phyloP scores from a whole-genome alignment of 2,797 vertebrate species.

The Nothura maculosa region DNA sequence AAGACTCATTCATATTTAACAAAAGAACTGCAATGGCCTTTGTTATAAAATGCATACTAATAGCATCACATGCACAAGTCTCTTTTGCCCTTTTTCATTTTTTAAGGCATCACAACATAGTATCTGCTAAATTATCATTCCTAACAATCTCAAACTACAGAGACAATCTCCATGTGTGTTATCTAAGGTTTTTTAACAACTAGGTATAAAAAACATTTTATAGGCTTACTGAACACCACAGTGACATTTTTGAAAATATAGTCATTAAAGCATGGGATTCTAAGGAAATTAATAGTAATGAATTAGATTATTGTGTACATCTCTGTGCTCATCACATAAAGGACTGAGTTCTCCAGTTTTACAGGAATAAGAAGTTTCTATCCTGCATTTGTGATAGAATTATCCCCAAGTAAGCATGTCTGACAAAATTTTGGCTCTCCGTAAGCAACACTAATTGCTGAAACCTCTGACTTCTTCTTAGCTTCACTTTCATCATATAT shows the following conservation, averaged over 20 bases:
- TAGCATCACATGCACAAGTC: rapidly evolving
- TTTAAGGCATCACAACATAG: neutral
- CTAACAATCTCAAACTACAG: neutral
- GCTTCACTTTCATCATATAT: neutral
- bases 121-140: neutral
- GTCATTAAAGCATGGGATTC: neutral
- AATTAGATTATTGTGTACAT: too few species aligned
- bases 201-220: neutral
- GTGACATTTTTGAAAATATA: too few species aligned
- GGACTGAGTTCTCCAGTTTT: neutral
- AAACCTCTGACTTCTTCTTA: neutral
- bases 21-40: neutral
- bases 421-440: neutral
- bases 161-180: neutral
- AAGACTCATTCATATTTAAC: neutral
- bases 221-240: neutral
- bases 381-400: neutral
- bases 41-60: neutral
- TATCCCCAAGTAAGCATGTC: neutral
- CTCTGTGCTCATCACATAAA: neutral
- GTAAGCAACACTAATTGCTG: neutral
- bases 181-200: neutral
- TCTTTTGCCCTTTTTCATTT: neutral
- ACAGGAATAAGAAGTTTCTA: neutral
- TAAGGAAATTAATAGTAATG: neutral